Conservation (phyloP, 2,797 vertebrate genomes). For the Oophaga sylvatica region DNA sequence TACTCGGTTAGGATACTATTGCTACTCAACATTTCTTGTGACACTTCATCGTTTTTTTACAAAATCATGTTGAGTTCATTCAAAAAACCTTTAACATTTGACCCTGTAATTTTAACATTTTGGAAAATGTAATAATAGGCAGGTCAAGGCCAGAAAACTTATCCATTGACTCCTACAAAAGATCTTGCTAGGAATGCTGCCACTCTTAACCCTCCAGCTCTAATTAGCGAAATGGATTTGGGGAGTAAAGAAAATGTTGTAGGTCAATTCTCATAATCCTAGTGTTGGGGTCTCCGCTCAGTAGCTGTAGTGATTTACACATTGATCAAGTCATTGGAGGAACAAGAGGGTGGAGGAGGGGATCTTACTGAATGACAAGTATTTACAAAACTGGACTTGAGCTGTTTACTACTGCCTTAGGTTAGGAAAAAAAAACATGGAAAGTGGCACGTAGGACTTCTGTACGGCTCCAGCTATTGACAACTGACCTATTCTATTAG, state of each 20-base stretch:
- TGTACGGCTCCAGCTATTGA: conserved; percentile 61
- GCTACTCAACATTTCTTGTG: conserved; percentile 29
- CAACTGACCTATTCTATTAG: conserved; percentile 44
- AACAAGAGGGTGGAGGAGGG: neutral
- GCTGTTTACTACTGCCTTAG: conserved; percentile 68
- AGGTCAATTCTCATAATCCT: conserved; percentile 40
- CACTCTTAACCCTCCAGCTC: conserved; percentile 26
- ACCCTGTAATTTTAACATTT: conserved; percentile 39
- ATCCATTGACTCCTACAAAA: conserved; percentile 44
- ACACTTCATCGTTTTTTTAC: conserved; percentile 25
- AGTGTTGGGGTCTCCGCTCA: neutral
- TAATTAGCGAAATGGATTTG: conserved; percentile 57
- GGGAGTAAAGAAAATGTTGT: conserved; percentile 35
- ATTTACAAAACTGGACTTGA: conserved; percentile 65
- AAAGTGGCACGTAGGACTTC: conserved; percentile 65
- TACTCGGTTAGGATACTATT: conserved; percentile 61
- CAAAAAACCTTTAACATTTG: conserved; percentile 26
- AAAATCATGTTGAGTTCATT: conserved; percentile 42
- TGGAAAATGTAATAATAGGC: conserved; percentile 47
- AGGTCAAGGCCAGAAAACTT: conserved; percentile 51
- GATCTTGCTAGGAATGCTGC: conserved; percentile 29
- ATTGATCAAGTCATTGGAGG: conserved; percentile 35
- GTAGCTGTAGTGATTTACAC: conserved; percentile 41
- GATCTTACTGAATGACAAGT: conserved; percentile 63
- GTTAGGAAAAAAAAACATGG: conserved; percentile 63